Percentiles rank a stretch among this genome's conserved stretches.
Conservation (phyloP, 2,888 invertebrate species). For the Neoscelio sp. region DNA sequence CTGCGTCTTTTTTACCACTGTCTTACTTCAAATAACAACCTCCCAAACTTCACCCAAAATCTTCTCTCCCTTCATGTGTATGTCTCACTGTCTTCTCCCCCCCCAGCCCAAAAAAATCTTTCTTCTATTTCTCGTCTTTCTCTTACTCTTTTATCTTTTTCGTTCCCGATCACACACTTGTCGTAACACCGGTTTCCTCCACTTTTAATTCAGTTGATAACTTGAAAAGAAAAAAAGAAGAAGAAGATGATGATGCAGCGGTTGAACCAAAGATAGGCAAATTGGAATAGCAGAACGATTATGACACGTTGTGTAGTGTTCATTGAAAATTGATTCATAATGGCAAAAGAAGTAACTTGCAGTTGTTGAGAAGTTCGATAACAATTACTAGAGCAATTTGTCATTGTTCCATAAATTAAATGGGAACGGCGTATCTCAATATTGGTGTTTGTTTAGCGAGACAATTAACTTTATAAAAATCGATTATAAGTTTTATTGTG, state of each 20-base stretch:
- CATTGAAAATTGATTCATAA: constrained; percentile 25
- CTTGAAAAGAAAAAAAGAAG: not conserved
- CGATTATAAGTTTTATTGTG: constrained; percentile 25
- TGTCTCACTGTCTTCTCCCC: constrained; percentile 70
- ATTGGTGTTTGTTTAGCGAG: constrained; percentile 15
- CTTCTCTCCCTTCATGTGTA: constrained; percentile 71
- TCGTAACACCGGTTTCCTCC: constrained; percentile 48
- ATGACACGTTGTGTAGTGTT: constrained; percentile 11
- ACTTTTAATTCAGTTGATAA: constrained; percentile 43
- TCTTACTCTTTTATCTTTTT: constrained; percentile 54
- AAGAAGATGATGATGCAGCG: constrained; percentile 5
- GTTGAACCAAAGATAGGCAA: constrained; percentile 58
- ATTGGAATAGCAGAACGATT: constrained; percentile 29
- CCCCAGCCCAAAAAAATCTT: not conserved
- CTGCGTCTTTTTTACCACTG: constrained; percentile 81
- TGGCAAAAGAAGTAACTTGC: constrained; percentile 37
- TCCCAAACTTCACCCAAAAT: constrained; percentile 65
- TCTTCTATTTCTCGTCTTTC: constrained; percentile 39
- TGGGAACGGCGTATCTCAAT: constrained; percentile 1
- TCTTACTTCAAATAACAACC: constrained; percentile 67
- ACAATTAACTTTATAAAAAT: constrained; percentile 27
- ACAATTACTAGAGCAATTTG: constrained; percentile 7
- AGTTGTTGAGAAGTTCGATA: constrained; percentile 44
- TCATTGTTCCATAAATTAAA: constrained; percentile 27
- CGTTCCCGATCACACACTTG: constrained; percentile 35